A percentile compares a stretch with the other conserved stretches of the same genome.
These are phyloP conservation scores for Borostomias antarcticus DNA, from an alignment of 2,797 vertebrate species.

Conservation along the genomic window DNA sequence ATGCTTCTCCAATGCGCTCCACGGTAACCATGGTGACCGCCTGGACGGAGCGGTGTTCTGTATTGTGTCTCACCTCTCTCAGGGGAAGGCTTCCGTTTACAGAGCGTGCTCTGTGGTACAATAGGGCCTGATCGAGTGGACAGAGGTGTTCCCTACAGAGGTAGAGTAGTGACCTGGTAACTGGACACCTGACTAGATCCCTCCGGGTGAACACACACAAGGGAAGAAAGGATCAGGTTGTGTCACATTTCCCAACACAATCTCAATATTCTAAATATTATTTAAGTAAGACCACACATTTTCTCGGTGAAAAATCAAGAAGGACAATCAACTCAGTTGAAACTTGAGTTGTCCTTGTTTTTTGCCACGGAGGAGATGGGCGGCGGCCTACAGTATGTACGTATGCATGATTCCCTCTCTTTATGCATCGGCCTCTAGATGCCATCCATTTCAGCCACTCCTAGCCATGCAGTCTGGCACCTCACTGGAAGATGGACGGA, in stretches of 20 bases:
- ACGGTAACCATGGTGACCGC: conserved; percentile 56
- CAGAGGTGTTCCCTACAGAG: not conserved
- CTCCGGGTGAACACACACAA: not conserved
- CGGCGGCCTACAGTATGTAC: conserved; percentile 15
- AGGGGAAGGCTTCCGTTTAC: conserved; percentile 37
- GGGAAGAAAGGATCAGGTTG: too few relatives aligned
- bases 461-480: conserved; percentile 27
- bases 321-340: too few relatives aligned
- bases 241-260: too few relatives aligned
- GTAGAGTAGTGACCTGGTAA: not conserved
- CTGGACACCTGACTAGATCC: not conserved
- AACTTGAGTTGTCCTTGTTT: not conserved
- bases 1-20: conserved; percentile 26
- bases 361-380: conserved; percentile 11
- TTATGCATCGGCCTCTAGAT: conserved; percentile 26
- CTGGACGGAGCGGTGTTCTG: conserved; percentile 4
- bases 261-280: too few relatives aligned
- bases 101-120: conserved; percentile 16
- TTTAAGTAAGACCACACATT: not conserved
- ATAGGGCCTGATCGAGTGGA: conserved; percentile 12
- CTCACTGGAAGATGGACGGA: conserved; percentile 26
- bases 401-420: conserved; percentile 16
- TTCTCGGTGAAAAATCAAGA: conserved; percentile 2
- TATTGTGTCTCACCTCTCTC: conserved; percentile 37
- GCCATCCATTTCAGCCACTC: conserved; percentile 25